Evolutionary conservation across 2,888 invertebrate genomes (phyloP).

Genomic region (Standfussiana lucernea): DNA sequence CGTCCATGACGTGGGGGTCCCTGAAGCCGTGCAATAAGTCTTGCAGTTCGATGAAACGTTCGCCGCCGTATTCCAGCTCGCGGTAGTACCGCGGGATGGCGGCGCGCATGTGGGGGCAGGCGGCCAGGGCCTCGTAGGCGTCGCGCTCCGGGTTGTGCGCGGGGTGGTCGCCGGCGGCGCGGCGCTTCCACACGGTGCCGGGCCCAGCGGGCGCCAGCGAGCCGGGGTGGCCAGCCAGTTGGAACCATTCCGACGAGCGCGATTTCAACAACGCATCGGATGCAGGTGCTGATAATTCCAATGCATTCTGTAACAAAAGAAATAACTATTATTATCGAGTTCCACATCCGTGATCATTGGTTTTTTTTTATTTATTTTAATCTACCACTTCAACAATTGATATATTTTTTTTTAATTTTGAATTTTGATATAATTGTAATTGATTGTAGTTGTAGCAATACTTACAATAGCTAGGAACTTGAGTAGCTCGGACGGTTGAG

Average conservation of each 20-base stretch:
- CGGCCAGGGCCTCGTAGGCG: slow-evolving; percentile 95
- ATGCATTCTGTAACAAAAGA: slow-evolving; percentile 94
- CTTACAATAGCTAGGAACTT: slow-evolving; percentile 96
- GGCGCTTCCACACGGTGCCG: slow-evolving; percentile 98
- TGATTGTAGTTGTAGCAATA: slow-evolving; percentile 71
- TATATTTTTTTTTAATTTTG: not conserved
- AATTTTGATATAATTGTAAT: not conserved
- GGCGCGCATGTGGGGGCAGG: slow-evolving; percentile 93
- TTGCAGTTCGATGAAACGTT: slow-evolving; percentile 98
- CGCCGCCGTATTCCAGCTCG: slow-evolving; percentile 94
- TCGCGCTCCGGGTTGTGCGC: slow-evolving; percentile 93
- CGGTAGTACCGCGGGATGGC: slow-evolving; percentile 96
- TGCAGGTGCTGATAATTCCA: slow-evolving; percentile 97
- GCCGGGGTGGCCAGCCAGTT: slow-evolving; percentile 97
- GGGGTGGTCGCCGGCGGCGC: slow-evolving; percentile 93
- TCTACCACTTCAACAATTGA: not conserved
- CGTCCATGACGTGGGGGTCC: slow-evolving; percentile 98
- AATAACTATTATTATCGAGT: slow-evolving; percentile 60
- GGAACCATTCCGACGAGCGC: slow-evolving; percentile 94
- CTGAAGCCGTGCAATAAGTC: slow-evolving; percentile 97
- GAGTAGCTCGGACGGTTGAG: slow-evolving; percentile 89
- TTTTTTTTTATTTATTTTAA: slow-evolving; percentile 3
- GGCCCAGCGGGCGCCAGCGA: slow-evolving; percentile 98
- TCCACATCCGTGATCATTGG: not conserved
- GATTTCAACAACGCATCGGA: slow-evolving; percentile 96